These are phyloP conservation scores for Thelaira solivaga DNA, from an alignment of 2,888 invertebrate species.

Conservation along the genomic window DNA sequence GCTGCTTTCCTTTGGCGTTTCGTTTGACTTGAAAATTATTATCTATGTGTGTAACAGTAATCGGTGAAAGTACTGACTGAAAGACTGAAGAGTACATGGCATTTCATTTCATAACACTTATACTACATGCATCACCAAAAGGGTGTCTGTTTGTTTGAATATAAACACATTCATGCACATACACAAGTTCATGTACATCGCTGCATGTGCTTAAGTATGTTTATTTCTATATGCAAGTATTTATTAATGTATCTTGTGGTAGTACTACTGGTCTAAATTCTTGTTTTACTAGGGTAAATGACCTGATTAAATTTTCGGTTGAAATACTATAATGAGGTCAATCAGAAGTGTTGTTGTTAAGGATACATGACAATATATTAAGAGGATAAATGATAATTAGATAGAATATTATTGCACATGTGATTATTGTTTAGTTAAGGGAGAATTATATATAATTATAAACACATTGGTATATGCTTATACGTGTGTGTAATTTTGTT, in stretches of 20 bases:
- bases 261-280: conserved; percentile 63
- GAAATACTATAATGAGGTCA: conserved; percentile 58
- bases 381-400: conserved; percentile 13
- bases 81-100: conserved; percentile 30
- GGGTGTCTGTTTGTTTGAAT: conserved; percentile 31
- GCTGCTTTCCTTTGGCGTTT: conserved; percentile 60
- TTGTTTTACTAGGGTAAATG: conserved; percentile 58
- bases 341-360: conserved; percentile 20
- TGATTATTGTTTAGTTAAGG: conserved; percentile 22
- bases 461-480: background rate
- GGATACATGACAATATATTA: conserved; percentile 24
- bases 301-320: conserved; percentile 59
- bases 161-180: background rate
- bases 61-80: conserved; percentile 40
- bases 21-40: conserved; percentile 47
- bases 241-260: conserved; percentile 51
- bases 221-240: conserved; percentile 18
- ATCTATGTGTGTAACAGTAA: conserved; percentile 1
- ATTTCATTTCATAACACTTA: conserved; percentile 49
- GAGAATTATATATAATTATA: conserved; percentile 22
- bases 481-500: background rate
- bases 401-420: background rate
- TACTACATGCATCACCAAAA: conserved; percentile 30
- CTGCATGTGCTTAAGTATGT: background rate
- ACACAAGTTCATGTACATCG: conserved; percentile 7